Conservation (phyloP, 2,797 vertebrate species). For the Chanos chanos region DNA sequence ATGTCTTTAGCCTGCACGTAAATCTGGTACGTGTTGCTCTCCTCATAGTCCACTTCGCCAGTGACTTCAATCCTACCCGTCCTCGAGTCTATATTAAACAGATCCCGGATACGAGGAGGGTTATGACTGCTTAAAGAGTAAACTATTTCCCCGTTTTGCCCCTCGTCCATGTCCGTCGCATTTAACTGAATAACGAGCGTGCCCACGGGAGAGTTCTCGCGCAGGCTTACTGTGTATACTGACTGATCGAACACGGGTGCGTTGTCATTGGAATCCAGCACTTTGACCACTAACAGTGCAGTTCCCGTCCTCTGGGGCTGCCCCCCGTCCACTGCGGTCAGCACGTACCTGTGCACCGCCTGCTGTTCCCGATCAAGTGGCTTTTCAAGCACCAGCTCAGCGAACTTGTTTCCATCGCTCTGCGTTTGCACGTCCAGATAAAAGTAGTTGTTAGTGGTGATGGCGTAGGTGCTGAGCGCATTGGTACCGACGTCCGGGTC, state of each 20-base stretch:
- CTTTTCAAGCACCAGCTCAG: constrained; percentile 93
- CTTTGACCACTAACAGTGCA: constrained; percentile 89
- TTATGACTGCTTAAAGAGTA: constrained; percentile 96
- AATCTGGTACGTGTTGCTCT: constrained; percentile 90
- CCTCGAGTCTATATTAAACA: constrained; percentile 87
- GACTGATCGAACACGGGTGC: constrained; percentile 93
- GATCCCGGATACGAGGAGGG: constrained; percentile 82
- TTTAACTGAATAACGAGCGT: constrained; percentile 93
- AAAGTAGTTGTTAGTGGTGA: constrained; percentile 94
- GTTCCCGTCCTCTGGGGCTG: constrained; percentile 91
- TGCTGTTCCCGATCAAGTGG: constrained; percentile 95
- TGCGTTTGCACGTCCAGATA: constrained; percentile 96
- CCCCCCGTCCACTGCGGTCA: constrained; percentile 95
- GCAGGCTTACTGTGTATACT: constrained; percentile 88
- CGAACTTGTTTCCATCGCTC: constrained; percentile 93
- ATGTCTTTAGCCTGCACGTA: constrained; percentile 96
- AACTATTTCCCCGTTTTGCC: constrained; percentile 91
- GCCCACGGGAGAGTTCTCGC: constrained; percentile 90
- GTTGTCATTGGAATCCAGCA: constrained; percentile 97
- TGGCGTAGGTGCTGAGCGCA: constrained; percentile 90
- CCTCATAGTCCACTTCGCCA: constrained; percentile 94
- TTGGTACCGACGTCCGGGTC: constrained; percentile 97
- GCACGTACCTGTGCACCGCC: constrained; percentile 93
- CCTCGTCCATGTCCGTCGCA: constrained; percentile 94
- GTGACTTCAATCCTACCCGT: constrained; percentile 90